Conservation (phyloP, 2,797 vertebrate species). For the Phalloptychus januarius region DNA sequence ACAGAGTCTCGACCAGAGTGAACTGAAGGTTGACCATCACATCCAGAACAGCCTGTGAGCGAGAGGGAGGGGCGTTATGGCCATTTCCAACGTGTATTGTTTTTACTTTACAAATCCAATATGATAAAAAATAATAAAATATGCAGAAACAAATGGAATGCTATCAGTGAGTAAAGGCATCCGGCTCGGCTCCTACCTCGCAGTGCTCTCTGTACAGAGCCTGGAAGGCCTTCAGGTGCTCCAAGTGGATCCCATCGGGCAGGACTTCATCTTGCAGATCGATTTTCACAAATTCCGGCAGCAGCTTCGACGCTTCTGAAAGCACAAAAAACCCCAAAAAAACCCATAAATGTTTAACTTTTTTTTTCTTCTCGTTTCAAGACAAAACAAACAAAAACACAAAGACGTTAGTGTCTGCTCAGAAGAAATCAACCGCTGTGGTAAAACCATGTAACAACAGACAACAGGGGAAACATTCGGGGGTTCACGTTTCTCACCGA, state of each 20-base stretch:
- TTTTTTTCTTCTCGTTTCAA: neutral
- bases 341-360: neutral
- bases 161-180: neutral
- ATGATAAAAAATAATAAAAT: neutral
- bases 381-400: slow-evolving; percentile 4
- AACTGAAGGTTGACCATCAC: slow-evolving; percentile 96
- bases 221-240: slow-evolving; percentile 89
- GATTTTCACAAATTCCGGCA: slow-evolving; percentile 88
- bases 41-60: slow-evolving; percentile 87
- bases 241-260: slow-evolving; percentile 84
- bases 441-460: too few species aligned
- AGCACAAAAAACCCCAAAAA: neutral
- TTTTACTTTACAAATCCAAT: neutral
- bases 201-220: slow-evolving; percentile 92
- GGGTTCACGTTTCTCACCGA: slow-evolving; percentile 80
- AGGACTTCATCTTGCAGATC: slow-evolving; percentile 84
- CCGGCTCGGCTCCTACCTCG: slow-evolving; percentile 80
- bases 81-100: too few species aligned
- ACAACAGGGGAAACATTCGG: too few species aligned
- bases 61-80: neutral
- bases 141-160: neutral
- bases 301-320: slow-evolving; percentile 84
- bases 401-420: neutral
- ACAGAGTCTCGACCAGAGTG: slow-evolving; percentile 91
- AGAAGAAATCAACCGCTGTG: neutral